These are phyloP conservation scores for Picathartes gymnocephalus DNA, from an alignment of 2,113 vertebrate genomes.

Conservation along the genomic window DNA sequence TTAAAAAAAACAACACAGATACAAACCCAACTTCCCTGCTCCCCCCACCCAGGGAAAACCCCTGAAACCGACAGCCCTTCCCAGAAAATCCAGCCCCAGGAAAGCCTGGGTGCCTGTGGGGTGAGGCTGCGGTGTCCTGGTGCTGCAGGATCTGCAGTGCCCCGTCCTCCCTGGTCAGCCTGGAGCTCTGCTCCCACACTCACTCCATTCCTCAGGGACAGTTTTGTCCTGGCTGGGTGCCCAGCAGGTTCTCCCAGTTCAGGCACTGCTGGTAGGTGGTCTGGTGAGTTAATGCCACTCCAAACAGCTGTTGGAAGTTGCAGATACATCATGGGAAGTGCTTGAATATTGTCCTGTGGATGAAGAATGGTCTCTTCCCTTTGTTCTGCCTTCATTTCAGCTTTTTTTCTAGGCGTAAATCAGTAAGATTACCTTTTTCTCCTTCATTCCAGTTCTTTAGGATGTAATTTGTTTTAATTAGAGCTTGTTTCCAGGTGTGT, in stretches of 20 bases:
- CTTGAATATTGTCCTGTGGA: background rate
- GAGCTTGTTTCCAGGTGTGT: background rate
- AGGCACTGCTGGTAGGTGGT: background rate
- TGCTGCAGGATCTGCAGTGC: background rate
- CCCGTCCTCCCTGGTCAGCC: background rate
- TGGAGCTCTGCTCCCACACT: no score
- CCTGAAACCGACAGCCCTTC: fast-evolving
- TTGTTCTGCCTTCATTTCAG: background rate
- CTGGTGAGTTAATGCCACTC: background rate
- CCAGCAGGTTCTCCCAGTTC: background rate
- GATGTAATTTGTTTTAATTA: background rate
- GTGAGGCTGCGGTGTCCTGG: background rate
- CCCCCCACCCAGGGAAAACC: no score
- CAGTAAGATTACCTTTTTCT: background rate
- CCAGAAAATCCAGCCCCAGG: fast-evolving
- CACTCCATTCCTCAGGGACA: fast-evolving
- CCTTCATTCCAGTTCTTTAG: background rate
- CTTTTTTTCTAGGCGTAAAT: background rate
- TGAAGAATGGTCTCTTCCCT: background rate
- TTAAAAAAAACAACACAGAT: background rate
- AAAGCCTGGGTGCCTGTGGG: background rate
- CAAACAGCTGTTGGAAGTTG: background rate
- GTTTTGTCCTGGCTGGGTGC: background rate
- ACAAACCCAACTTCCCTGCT: background rate
- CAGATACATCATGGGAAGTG: background rate